phyloP scores from a whole-genome alignment of 2,888 invertebrate species.

The Philereme transversata region DNA sequence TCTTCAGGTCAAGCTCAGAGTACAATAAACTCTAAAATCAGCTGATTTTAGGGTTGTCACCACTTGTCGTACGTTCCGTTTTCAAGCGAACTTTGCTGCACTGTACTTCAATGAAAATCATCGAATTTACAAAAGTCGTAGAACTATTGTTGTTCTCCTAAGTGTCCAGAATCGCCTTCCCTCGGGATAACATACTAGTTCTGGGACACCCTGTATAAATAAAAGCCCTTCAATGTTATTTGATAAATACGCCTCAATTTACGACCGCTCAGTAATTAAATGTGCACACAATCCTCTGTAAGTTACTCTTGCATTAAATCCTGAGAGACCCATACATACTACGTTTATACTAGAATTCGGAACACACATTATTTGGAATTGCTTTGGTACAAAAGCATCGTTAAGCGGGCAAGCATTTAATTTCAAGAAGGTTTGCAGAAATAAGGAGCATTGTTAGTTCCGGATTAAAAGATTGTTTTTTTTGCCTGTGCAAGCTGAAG shows the following conservation, averaged over 20 bases:
- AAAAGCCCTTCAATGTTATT: constrained; percentile 11
- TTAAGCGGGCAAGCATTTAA: constrained; percentile 26
- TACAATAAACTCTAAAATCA: too few relatives aligned
- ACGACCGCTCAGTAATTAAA: constrained; percentile 26
- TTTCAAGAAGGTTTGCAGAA: constrained; percentile 21
- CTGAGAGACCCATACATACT: constrained; percentile 18
- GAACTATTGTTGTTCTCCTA: too few relatives aligned
- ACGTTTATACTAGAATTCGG: constrained; percentile 13
- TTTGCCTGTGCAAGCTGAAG: constrained; percentile 13
- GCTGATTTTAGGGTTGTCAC: too few relatives aligned
- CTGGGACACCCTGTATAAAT: neutral
- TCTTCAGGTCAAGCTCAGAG: too few relatives aligned
- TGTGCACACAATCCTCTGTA: constrained; percentile 21
- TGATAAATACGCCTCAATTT: constrained; percentile 15
- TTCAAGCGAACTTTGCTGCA: too few relatives aligned
- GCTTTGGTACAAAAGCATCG: constrained; percentile 25
- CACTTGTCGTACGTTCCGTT: too few relatives aligned
- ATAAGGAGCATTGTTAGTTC: constrained; percentile 18
- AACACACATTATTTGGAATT: constrained; percentile 27
- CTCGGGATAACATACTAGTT: too few relatives aligned
- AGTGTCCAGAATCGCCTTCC: too few relatives aligned
- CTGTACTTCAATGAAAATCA: too few relatives aligned
- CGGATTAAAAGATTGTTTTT: constrained; percentile 21
- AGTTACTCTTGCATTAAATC: constrained; percentile 33
- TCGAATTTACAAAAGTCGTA: too few relatives aligned